Percentiles rank a stretch among this genome's conserved stretches.
These are phyloP conservation scores for Gallinago paraguaiae DNA, from an alignment of 2,113 vertebrate genomes.

Conservation along the genomic window DNA sequence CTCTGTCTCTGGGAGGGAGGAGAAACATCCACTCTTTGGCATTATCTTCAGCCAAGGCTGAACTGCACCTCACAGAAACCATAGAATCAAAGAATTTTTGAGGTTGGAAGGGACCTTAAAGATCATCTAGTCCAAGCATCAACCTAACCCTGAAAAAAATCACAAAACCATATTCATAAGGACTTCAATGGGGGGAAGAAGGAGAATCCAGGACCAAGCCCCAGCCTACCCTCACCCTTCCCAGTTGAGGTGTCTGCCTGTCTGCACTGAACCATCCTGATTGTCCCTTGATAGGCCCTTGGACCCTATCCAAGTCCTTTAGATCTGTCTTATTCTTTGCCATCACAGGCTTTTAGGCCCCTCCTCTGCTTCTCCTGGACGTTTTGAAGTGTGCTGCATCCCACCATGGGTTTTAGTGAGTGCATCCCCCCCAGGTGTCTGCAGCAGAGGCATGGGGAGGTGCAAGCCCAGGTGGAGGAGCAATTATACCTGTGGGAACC, in stretches of 20 bases:
- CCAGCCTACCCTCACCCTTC: not conserved
- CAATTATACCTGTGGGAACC: accelerated
- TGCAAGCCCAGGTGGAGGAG: not conserved
- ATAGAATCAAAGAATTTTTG: too few species aligned
- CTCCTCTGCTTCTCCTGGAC: not conserved
- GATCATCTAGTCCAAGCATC: too few species aligned
- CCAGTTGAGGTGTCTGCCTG: not conserved
- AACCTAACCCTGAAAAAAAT: too few species aligned
- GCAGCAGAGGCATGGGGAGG: not conserved
- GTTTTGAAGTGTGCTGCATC: not conserved
- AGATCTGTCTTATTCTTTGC: not conserved
- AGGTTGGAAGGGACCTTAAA: too few species aligned
- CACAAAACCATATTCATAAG: too few species aligned
- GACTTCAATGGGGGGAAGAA: not conserved
- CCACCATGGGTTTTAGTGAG: not conserved
- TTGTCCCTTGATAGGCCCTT: not conserved
- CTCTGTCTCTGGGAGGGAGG: not conserved
- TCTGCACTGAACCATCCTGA: not conserved
- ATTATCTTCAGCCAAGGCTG: not conserved
- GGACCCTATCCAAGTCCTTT: not conserved
- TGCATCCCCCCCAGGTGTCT: too few species aligned
- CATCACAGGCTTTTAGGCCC: not conserved
- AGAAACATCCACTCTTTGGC: not conserved
- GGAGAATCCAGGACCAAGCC: not conserved
- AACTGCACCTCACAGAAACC: not conserved